phyloP scores from a whole-genome alignment of 2,797 vertebrate genomes.

The Rhynchotus rufescens region DNA sequence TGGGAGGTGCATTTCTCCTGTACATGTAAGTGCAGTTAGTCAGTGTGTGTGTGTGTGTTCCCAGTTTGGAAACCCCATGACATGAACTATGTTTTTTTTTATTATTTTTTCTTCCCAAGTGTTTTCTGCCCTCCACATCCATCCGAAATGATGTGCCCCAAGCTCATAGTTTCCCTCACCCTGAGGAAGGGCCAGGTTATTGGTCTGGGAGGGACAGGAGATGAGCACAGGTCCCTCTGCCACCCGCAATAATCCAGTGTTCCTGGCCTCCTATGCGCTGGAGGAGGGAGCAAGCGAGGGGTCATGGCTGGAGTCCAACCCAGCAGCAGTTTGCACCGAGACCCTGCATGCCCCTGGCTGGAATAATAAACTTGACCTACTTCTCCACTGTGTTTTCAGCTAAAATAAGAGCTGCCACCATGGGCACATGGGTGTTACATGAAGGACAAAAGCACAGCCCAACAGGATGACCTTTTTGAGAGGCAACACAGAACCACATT shows the following conservation, averaged over 20 bases:
- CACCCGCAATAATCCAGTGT: accelerated
- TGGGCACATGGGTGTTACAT: not conserved
- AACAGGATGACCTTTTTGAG: not conserved
- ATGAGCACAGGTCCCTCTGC: not conserved
- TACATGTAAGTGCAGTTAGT: not conserved
- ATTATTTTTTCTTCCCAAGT: not conserved
- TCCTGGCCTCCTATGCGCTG: not conserved
- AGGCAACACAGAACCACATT: not conserved
- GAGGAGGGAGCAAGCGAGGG: not conserved
- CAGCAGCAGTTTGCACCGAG: not conserved
- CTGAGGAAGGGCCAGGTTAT: not conserved
- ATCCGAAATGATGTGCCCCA: not conserved
- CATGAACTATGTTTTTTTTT: not conserved
- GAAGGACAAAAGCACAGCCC: not conserved
- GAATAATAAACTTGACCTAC: not conserved
- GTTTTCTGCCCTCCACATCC: slow-evolving; percentile 1
- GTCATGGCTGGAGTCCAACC: not conserved
- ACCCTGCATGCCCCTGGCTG: not conserved
- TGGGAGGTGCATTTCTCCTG: not conserved
- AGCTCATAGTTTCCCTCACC: accelerated
- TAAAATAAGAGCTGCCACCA: not conserved
- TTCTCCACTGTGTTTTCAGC: too few relatives aligned
- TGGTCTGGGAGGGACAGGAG: not conserved
- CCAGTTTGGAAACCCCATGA: not conserved
- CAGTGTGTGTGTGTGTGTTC: not conserved